Percentiles rank a stretch among this genome's conserved stretches.
phyloP scores from a whole-genome alignment of 2,888 invertebrate species.

The Rhamphomyia laevipes region DNA sequence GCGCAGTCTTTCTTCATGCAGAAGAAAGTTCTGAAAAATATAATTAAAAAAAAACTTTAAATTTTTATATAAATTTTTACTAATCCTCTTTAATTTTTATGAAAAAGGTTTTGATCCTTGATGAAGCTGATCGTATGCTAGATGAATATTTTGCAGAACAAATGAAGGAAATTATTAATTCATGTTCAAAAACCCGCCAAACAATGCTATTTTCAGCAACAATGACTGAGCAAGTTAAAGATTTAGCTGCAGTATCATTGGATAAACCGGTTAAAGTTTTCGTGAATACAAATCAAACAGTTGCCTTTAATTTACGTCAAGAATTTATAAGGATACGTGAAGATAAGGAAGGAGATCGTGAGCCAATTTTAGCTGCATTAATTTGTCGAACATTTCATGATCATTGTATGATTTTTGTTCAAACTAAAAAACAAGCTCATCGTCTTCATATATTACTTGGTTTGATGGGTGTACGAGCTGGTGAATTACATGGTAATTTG shows the following conservation, averaged over 20 bases:
- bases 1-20: background rate
- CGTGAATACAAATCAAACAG: slow-evolving; percentile 91
- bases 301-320: slow-evolving; percentile 89
- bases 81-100: background rate
- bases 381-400: slow-evolving; percentile 82
- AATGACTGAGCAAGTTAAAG: slow-evolving; percentile 98
- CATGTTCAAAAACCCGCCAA: slow-evolving; percentile 83
- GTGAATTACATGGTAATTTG: slow-evolving; percentile 89
- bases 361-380: slow-evolving; percentile 73
- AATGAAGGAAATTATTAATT: slow-evolving; percentile 94
- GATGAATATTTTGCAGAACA: slow-evolving; percentile 98
- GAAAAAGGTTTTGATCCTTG: slow-evolving; percentile 42
- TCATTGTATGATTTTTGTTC: slow-evolving; percentile 89
- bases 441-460: slow-evolving; percentile 85
- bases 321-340: slow-evolving; percentile 91
- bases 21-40: background rate
- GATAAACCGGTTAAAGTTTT: slow-evolving; percentile 89
- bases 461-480: slow-evolving; percentile 73
- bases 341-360: slow-evolving; percentile 80
- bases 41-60: background rate
- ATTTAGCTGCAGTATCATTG: slow-evolving; percentile 85
- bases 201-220: slow-evolving; percentile 98
- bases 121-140: slow-evolving; percentile 75
- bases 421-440: slow-evolving; percentile 93
- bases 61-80: background rate